Evolutionary conservation across 2,888 invertebrate genomes (phyloP), one percentile per base, ranked within the genome.

Genomic region (Ctenicera cuprea): DNA sequence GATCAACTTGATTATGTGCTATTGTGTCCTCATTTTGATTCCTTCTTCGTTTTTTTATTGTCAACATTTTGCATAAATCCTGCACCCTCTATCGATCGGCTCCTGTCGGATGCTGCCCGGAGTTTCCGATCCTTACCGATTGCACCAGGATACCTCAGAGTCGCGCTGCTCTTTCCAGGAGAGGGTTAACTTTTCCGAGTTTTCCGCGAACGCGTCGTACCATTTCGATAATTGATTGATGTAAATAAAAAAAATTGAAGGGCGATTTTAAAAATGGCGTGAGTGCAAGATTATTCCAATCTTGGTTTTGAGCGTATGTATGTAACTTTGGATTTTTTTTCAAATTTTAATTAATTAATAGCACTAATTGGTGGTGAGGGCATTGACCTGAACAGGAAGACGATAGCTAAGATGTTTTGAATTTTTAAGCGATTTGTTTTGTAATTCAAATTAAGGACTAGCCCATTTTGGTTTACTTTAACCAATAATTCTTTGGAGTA

Each of bases 91-190:
- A 84, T 84, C 83, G 85, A 85, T 83, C 85, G 83, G 84, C 78
- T 84, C 83, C 83, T 79, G 74, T 83, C 84, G 84, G 83, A 83
- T 71, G 80, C 81, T 82, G 82, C 78, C 82, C 82, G 83, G 82
- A 80, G 80, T 77, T 76, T 61, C 80, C 85, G 84, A 83, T 79
- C 73, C 72, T 76, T 50, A 63, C 78, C 80, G 80, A 80, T 71
- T 61, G 68, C 74, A 75, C 70, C 79, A 78, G 81, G 82, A 80
- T 71, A 74, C 68, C 70, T 74, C 74, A 74, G 70, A 74, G 71
- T 70, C 59, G 48, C 70, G 43, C 43, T 45, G 70, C 22, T 45
- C 62, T 50, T 66, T 74, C 54, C 57, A 43, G 69, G 48, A 48
- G 64, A 59, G 59, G 69, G 64, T 48, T 14, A 54, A 48, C 61